Base-by-base conservation (phyloP, 2,888 invertebrate species). In the Drosophila sordidula region DNA sequence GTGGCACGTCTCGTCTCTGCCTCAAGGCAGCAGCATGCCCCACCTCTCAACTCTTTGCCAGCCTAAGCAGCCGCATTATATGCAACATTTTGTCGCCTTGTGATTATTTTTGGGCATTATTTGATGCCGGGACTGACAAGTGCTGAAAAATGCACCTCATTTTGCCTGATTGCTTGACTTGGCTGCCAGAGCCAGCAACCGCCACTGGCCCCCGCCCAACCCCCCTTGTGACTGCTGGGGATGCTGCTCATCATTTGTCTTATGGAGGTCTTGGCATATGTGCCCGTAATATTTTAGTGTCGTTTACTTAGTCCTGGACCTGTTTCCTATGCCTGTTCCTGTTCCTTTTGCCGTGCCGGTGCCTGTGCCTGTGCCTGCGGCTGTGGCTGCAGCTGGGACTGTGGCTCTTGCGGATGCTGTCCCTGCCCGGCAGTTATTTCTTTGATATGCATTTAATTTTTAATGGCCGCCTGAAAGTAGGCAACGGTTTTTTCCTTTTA, bases 31-130 rank as follows among this genome's bases (percentile, higher is more conserved):
- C 29, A 22, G 38, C 34, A 14, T 11, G 36, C 18, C 47, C 34
- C 34, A 9, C 29, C 39, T 26, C 25, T 38, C 25, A 2, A 0
- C 38, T 5, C n/a, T 22, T 22, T 36, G 62, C 54, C 64, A 47
- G 68, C 66, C 64, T 70, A 76, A 69, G 74, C 79, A 66, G 80
- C 84, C 80, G 67, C 84, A 83, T 84, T 83, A 77, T 83, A 72
- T 84, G 83, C 87, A 81, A 83, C 84, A 83, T 84, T 87, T 77
- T 80, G 77, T 80, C 83, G 81, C 86, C 86, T 78, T 75, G 63
- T 86, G 80, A 82, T 82, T 82, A 86, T 86, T 86, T 85, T 82
- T 66, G 66, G 66, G 80, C 62, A 78, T 78, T 75, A 78, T 75
- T 72, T 75, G 55, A 55, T 67, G 45, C 52, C 49, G 34, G 36